These are phyloP conservation scores for Pyrgilauda ruficollis DNA, from an alignment of 2,113 vertebrate genomes.

Conservation along the genomic window DNA sequence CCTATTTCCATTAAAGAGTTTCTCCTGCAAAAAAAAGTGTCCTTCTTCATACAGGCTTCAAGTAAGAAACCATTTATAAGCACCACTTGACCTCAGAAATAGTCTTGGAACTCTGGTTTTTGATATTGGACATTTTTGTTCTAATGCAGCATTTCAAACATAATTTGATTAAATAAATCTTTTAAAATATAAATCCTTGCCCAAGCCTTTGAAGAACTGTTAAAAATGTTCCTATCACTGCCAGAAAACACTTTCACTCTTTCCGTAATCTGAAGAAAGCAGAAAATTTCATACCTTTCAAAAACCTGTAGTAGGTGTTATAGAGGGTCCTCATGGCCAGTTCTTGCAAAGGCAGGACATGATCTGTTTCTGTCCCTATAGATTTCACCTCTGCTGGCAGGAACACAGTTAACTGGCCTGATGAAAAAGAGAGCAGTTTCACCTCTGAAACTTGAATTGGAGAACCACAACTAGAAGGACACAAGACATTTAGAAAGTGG, in stretches of 20 bases:
- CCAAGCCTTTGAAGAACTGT: not conserved
- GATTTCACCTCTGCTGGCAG: conserved; percentile 91
- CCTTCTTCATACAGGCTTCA: not conserved
- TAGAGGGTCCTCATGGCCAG: conserved; percentile 87
- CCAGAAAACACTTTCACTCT: not conserved
- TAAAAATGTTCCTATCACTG: not conserved
- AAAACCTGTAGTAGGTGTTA: conserved; percentile 63
- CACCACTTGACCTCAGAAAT: not conserved
- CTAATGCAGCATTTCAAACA: not conserved
- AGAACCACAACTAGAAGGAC: conserved; percentile 85
- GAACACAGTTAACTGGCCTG: conserved; percentile 79
- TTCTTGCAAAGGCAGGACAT: conserved; percentile 89
- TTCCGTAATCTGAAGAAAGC: not conserved
- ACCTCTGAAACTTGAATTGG: conserved; percentile 74
- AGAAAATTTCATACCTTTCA: conserved; percentile 73
- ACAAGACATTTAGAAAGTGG: conserved; percentile 10
- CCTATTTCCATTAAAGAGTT: conserved; percentile 21
- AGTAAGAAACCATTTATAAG: not conserved
- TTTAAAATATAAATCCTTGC: not conserved
- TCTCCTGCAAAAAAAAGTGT: not conserved
- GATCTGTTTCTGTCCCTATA: conserved; percentile 82
- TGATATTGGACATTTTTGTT: not conserved
- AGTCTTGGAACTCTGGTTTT: not conserved
- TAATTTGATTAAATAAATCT: not conserved
- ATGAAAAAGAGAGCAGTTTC: conserved; percentile 78